Base-by-base conservation (phyloP, 2,113 vertebrate genomes). In the Cavia aperea region DNA sequence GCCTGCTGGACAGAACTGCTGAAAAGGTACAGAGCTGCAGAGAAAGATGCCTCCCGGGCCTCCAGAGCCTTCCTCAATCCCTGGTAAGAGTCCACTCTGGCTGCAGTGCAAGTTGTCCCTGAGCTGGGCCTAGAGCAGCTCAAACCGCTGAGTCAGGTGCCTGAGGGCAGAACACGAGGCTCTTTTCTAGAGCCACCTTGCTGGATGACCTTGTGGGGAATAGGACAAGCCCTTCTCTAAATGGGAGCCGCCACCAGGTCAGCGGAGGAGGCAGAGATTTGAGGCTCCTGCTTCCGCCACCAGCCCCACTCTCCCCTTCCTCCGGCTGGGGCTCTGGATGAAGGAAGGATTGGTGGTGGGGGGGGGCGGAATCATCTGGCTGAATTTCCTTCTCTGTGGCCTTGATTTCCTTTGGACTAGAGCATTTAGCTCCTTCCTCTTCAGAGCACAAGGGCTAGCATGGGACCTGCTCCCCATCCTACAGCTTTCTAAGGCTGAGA, bases 61-160 rank as follows among this genome's bases (percentile, higher is more conserved):
- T n/a, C 99, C 81, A 99, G 99, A 0, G 98, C 99, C 84, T 99
- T 99, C 96, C 98, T 99, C 63, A 99, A 98, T 96, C 99, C 99
- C 97, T 97, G 98, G 97, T 60, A 98, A 98, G 99, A 43, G 98
- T 99, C 95, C 99, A 99, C 82, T 99, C 99, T 46, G 99, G 99
- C 65, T 98, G 99, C 39, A 98, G 98, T 94, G 99, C 98, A 98
- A 78, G 54, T 49, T 23, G 49, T 39, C 70, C 63, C n/a, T 1
- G 56, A 49, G 51, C n/a, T 81, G 26, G 33, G 18, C 56, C 83
- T 51, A 51, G 31, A 39, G 81, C 92, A 79, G 83, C 82, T 90
- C 84, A 85, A 63, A 75, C 54, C 82, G 79, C 86, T 33, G 78
- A 85, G 88, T 72, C 83, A 86, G 89, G 83, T 66, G 86, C 46